Conservation (phyloP, 92 coral and sea anemone species). For the Galaxea fascicularis region DNA sequence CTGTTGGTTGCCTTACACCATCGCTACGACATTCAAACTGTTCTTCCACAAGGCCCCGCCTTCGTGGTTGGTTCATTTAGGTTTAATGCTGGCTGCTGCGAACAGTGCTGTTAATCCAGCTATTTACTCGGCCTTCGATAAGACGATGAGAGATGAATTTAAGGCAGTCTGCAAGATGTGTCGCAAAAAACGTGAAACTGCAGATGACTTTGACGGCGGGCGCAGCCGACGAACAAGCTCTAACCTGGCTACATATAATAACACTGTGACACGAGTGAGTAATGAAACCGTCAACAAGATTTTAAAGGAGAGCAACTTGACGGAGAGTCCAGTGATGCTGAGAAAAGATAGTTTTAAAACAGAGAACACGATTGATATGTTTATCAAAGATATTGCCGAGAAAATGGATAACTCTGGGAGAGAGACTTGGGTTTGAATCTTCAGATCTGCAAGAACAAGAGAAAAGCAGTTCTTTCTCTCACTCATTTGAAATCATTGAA, state of each 20-base stretch:
- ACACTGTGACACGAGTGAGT: constrained; percentile 31
- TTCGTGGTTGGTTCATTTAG: constrained; percentile 83
- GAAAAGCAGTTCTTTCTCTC: too few species aligned
- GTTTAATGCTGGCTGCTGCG: constrained; percentile 71
- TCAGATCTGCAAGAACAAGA: too few species aligned
- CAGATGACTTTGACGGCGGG: constrained; percentile 1
- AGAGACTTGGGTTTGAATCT: constrained; percentile 36
- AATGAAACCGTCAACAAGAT: constrained; percentile 43
- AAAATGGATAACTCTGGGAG: constrained; percentile 13
- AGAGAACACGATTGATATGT: background rate
- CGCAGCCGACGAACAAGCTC: constrained; percentile 46
- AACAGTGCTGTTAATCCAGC: constrained; percentile 82
- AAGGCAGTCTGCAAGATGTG: constrained; percentile 39
- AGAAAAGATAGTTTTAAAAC: background rate
- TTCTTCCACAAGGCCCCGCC: constrained; percentile 71
- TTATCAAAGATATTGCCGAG: constrained; percentile 20
- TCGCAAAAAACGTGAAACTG: constrained; percentile 1
- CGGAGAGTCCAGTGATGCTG: background rate
- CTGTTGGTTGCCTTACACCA: constrained; percentile 85
- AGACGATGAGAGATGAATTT: constrained; percentile 61
- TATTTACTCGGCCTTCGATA: constrained; percentile 82
- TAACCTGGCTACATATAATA: constrained; percentile 25
- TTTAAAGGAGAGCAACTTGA: constrained; percentile 4
- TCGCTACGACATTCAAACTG: constrained; percentile 76
- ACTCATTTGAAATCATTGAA: too few species aligned